These are phyloP conservation scores for Osedax fenrisi DNA, from an alignment of 2,888 invertebrate genomes.

Conservation along the genomic window DNA sequence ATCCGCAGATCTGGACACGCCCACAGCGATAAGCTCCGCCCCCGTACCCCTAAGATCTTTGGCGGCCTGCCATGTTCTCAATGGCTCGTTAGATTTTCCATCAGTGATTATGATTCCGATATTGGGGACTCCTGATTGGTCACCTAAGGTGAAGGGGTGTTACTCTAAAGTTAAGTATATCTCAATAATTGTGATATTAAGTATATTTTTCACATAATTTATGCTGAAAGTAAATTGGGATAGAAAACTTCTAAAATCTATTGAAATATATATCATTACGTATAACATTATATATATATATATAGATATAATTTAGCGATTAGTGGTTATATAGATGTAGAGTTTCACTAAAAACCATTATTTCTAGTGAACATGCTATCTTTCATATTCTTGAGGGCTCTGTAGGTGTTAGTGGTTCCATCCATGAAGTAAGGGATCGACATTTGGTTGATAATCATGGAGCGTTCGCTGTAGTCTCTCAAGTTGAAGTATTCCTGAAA, in stretches of 20 bases:
- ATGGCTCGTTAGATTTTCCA: conserved; percentile 43
- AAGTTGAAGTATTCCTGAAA: conserved; percentile 18
- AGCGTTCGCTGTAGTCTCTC: conserved; percentile 9
- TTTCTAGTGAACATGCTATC: conserved; percentile 22
- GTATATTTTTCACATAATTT: too few species aligned
- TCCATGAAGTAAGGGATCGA: conserved; percentile 17
- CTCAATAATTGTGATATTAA: too few species aligned
- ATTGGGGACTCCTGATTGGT: conserved; percentile 41
- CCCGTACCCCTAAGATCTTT: conserved; percentile 39
- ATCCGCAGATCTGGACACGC: conserved; percentile 26
- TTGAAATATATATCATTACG: too few species aligned
- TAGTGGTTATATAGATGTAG: too few species aligned
- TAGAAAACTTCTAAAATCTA: too few species aligned
- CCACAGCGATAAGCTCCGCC: conserved; percentile 26
- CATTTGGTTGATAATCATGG: not conserved
- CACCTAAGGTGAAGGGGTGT: too few species aligned
- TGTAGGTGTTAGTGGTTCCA: conserved; percentile 28
- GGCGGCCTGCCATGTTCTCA: conserved; percentile 45
- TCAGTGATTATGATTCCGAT: conserved; percentile 50
- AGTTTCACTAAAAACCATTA: conserved; percentile 15
- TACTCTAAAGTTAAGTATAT: too few species aligned
- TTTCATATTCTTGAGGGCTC: conserved; percentile 16
- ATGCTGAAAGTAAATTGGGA: too few species aligned
- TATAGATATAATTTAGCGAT: too few species aligned
- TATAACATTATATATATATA: too few species aligned